Conservation (phyloP, 2,888 invertebrate species). For the Eristalis arbustorum region DNA sequence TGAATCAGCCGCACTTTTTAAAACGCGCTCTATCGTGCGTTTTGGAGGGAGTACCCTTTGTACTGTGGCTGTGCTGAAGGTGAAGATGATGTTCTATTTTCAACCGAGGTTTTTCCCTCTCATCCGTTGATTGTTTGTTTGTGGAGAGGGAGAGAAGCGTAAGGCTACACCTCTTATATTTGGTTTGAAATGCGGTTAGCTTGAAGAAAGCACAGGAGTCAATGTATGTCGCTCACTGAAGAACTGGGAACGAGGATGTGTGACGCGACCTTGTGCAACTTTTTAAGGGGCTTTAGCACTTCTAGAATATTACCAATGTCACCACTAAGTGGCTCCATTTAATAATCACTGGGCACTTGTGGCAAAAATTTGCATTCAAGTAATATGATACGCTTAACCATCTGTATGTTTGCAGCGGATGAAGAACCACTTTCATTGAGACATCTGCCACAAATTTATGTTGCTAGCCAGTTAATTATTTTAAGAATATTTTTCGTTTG, state of each 20-base stretch:
- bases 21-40: not conserved
- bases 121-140: not conserved
- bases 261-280: not conserved
- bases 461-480: too few relatives aligned
- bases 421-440: too few relatives aligned
- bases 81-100: not conserved
- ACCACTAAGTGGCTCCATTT: too few relatives aligned
- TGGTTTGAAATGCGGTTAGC: not conserved
- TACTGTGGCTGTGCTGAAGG: not conserved
- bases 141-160: not conserved
- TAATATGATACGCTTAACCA: too few relatives aligned
- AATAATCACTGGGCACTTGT: too few relatives aligned
- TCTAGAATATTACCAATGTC: too few relatives aligned
- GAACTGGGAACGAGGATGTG: not conserved
- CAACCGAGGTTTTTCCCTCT: not conserved
- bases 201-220: not conserved
- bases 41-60: not conserved
- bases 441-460: too few relatives aligned
- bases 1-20: constrained; percentile 28
- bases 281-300: too few relatives aligned
- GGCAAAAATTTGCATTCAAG: too few relatives aligned
- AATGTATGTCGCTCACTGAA: not conserved
- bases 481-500: too few relatives aligned
- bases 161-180: not conserved
- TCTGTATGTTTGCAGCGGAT: too few relatives aligned